A percentile compares a stretch with the other conserved stretches of the same genome.
phyloP scores from a whole-genome alignment of 2,888 invertebrate genomes.

The Phyllotreta cruciferae region DNA sequence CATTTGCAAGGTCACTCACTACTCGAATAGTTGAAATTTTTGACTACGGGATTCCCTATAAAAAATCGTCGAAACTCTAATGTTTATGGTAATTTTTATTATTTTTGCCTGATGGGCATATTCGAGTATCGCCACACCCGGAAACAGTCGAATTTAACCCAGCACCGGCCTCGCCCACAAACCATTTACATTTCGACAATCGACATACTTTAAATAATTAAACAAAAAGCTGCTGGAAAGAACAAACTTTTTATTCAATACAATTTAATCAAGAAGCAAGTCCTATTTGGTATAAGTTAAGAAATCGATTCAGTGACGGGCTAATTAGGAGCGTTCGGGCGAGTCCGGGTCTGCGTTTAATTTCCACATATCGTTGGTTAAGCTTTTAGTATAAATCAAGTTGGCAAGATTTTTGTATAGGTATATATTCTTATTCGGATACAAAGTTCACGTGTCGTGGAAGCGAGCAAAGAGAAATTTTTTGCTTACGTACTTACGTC shows the following conservation, averaged over 20 bases:
- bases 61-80: constrained; percentile 32
- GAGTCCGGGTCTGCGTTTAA: constrained; percentile 18
- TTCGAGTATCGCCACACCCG: constrained; percentile 30
- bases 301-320: too few species aligned
- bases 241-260: not conserved
- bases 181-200: too few species aligned
- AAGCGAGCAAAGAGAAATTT: constrained; percentile 23
- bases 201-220: not conserved
- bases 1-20: constrained; percentile 27
- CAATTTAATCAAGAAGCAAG: not conserved
- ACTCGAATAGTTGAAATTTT: constrained; percentile 34
- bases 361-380: constrained; percentile 24
- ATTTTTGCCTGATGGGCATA: constrained; percentile 30
- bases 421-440: constrained; percentile 23
- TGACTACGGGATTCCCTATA: constrained; percentile 30
- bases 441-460: constrained; percentile 22
- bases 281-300: too few species aligned
- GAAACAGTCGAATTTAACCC: constrained; percentile 13
- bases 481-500: constrained; percentile 16
- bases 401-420: constrained; percentile 13
- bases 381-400: constrained; percentile 30
- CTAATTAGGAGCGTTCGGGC: not conserved
- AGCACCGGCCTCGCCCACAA: constrained; percentile 5
- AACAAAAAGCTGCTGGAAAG: not conserved
- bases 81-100: constrained; percentile 35